Evolutionary conservation across 2,888 invertebrate genomes (phyloP).

Genomic region (Agrilus biguttatus): DNA sequence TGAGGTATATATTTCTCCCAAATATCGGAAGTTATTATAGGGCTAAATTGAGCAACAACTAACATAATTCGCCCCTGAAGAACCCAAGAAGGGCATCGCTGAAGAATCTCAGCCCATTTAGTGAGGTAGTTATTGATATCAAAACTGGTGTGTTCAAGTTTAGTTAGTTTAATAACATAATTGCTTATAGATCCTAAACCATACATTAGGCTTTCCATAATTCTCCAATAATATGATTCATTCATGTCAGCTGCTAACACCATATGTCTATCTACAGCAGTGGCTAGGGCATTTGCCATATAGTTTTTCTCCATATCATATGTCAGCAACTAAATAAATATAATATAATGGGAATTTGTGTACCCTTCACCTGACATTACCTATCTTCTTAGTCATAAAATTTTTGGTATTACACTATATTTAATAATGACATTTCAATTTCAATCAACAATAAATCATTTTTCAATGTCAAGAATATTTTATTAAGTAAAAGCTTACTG

Average conservation of each 20-base stretch:
- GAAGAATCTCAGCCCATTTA: slow-evolving; percentile 6
- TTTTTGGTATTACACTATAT: no score
- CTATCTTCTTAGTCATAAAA: no score
- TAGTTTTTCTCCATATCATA: neutral
- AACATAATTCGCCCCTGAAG: slow-evolving; percentile 6
- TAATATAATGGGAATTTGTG: neutral
- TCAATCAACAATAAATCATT: no score
- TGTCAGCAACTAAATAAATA: neutral
- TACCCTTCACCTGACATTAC: no score
- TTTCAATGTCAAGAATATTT: no score
- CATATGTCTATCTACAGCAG: neutral
- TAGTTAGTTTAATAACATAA: slow-evolving; percentile 2
- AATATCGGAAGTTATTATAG: slow-evolving; percentile 1
- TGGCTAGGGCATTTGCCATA: slow-evolving; percentile 2
- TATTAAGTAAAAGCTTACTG: slow-evolving; percentile 2
- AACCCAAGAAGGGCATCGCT: slow-evolving; percentile 6
- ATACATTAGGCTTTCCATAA: slow-evolving; percentile 7
- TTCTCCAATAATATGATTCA: slow-evolving; percentile 8
- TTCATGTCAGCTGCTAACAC: no score
- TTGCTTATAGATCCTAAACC: slow-evolving; percentile 5
- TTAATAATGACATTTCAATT: no score
- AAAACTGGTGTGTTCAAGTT: slow-evolving; percentile 2
- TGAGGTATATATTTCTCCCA: slow-evolving; percentile 3
- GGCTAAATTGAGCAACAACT: slow-evolving; percentile 5
- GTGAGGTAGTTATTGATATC: slow-evolving; percentile 4